A percentile compares a stretch with the other conserved stretches of the same genome.
These are phyloP conservation scores for Muntiacus reevesi DNA, from an alignment of 2,113 vertebrate species.

Conservation along the genomic window DNA sequence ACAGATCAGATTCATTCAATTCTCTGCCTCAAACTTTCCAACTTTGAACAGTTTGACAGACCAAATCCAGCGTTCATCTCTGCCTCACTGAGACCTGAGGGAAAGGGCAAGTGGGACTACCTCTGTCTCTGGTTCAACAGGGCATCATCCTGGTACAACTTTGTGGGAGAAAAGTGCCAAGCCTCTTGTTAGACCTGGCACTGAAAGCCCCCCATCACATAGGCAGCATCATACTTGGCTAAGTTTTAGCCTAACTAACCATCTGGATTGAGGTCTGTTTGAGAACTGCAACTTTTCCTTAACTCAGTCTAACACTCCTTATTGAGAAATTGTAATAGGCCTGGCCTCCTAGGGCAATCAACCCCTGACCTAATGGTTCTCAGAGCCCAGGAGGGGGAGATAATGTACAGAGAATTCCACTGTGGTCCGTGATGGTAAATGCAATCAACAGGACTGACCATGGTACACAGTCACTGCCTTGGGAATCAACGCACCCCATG, in stretches of 20 bases:
- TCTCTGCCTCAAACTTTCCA: not conserved
- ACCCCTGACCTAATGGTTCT: not conserved
- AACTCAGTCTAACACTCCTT: not conserved
- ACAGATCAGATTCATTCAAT: not conserved
- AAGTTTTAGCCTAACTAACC: not conserved
- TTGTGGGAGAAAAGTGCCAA: not conserved
- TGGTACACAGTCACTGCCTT: not conserved
- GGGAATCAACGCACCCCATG: accelerated
- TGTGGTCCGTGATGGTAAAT: not conserved
- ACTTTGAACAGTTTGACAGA: not conserved
- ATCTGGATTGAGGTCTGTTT: not conserved
- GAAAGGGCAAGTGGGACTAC: not conserved
- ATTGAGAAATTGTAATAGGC: not conserved
- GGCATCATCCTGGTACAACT: not conserved
- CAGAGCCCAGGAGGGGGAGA: not conserved
- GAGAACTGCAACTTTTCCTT: not conserved
- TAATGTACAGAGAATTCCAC: not conserved
- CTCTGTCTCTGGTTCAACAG: not conserved
- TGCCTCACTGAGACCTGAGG: not conserved
- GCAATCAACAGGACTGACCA: not conserved
- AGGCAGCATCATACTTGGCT: no score
- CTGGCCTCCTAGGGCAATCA: not conserved
- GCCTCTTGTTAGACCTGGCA: not conserved
- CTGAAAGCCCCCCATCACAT: not conserved
- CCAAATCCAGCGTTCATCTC: not conserved